A percentile compares a stretch with the other conserved stretches of the same genome.
These are phyloP conservation scores for Bombyx huttoni DNA, from an alignment of 2,888 invertebrate species.

Conservation along the genomic window DNA sequence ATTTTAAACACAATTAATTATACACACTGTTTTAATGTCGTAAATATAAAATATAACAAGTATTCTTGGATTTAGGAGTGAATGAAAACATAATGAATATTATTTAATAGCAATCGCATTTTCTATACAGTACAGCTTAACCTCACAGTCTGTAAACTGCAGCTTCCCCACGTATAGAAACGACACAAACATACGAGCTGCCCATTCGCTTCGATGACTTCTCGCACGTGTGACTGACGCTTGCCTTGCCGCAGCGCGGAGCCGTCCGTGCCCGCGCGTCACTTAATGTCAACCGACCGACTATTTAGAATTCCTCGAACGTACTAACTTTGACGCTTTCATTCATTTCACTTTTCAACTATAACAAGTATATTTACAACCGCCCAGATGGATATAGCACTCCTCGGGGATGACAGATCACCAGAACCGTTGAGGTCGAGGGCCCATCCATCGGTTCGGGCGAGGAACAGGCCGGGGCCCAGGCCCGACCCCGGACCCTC, in stretches of 20 bases:
- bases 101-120: neutral
- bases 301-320: too few relatives aligned
- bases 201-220: too few relatives aligned
- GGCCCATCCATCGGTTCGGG: slow-evolving; percentile 44
- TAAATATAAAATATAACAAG: neutral
- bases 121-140: neutral
- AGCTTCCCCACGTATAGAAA: too few relatives aligned
- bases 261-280: neutral
- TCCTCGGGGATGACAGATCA: slow-evolving; percentile 27
- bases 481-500: slow-evolving; percentile 15
- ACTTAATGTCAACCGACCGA: neutral
- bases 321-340: too few relatives aligned
- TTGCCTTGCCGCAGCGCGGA: too few relatives aligned
- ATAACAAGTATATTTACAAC: too few relatives aligned
- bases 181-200: too few relatives aligned
- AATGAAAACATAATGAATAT: too few relatives aligned
- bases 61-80: too few relatives aligned
- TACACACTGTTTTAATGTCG: neutral
- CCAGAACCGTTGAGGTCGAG: slow-evolving; percentile 60
- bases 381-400: slow-evolving; percentile 6
- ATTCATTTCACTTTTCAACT: too few relatives aligned
- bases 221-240: too few relatives aligned
- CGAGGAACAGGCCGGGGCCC: slow-evolving; percentile 29
- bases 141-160: too few relatives aligned
- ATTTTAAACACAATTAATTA: slow-evolving; percentile 2